Conservation (phyloP, 2,113 vertebrate genomes). For the Speoplatyrhinus poulsoni region DNA sequence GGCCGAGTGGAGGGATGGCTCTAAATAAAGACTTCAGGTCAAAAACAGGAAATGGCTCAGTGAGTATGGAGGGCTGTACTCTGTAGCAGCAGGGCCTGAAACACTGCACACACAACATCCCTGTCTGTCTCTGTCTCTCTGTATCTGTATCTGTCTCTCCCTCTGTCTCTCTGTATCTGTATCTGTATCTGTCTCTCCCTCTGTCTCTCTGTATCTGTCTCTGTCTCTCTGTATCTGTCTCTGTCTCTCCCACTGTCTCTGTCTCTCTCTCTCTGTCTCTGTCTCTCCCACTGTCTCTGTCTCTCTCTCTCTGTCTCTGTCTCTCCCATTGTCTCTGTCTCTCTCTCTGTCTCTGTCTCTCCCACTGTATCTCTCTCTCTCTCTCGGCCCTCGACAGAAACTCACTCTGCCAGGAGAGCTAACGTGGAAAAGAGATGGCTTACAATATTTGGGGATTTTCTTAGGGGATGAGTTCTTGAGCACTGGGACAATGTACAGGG, state of each 20-base stretch:
- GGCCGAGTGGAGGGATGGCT: slow-evolving; percentile 77
- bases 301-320: background rate
- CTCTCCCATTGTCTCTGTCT: background rate
- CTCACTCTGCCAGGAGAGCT: too few species aligned
- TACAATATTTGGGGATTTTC: too few species aligned
- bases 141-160: slow-evolving; percentile 16
- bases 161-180: background rate
- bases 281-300: slow-evolving; percentile 6
- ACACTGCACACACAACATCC: slow-evolving; percentile 85
- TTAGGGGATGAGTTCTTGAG: too few species aligned
- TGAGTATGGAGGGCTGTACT: slow-evolving; percentile 84
- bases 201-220: slow-evolving; percentile 40
- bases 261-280: slow-evolving; percentile 28
- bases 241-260: slow-evolving; percentile 47
- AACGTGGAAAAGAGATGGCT: too few species aligned
- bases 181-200: slow-evolving; percentile 40
- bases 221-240: background rate
- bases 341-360: background rate
- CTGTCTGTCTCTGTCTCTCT: slow-evolving; percentile 48
- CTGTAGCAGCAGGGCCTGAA: slow-evolving; percentile 83
- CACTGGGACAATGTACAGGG: too few species aligned
- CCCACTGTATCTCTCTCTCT: background rate
- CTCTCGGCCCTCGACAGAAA: background rate
- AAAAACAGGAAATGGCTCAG: slow-evolving; percentile 99
- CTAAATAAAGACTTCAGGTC: slow-evolving; percentile 99